Evolutionary conservation across 2,113 vertebrate genomes (phyloP), one percentile per base, ranked within the genome.

Genomic region (Phaethon lepturus): DNA sequence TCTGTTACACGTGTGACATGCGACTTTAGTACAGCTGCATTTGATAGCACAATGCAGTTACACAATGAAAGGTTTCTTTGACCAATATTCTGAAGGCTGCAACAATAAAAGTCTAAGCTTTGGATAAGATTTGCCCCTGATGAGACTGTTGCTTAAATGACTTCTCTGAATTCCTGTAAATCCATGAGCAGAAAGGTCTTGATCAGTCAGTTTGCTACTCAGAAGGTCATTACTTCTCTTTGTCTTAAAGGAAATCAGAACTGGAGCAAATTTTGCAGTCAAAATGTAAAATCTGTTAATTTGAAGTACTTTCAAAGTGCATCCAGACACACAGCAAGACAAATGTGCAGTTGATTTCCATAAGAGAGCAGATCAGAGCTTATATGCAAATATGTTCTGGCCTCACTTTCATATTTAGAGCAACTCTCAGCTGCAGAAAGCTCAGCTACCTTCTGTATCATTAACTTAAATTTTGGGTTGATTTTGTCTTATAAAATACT

Each of bases 261-360:
- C 26, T 45, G 0, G 3, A 80, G 35, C 26, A 80, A 80, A 60
- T 40, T 62, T 38, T 49, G 52, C 53, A 25, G 24, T 66, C 47
- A 78, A 55, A 75, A 63, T 38, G 8, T 33, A 50, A 74, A 72
- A n/a, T 28, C 17, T 53, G 1, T 67, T 74, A 42, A 67, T 1
- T 63, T n/a, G 53, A 75, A 78, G 22, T 29, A 50, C n/a, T 90
- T 72, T 55, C 25, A 68, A 66, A 81, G 17, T 31, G 16, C 38
- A 53, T 18, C 50, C 4, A 74, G 45, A 33, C 25, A 53, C 14
- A n/a, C 7, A 69, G 40, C 23, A 86, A 78, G 59, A 64, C 9
- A 66, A 86, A 87, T 0, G 0, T 26, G 59, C 17, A 47, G 12
- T n/a, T 67, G 26, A 28, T 67, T 42, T 86, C 35, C 13, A 0